Evolutionary conservation across 2,888 invertebrate genomes (phyloP), one percentile per base, ranked within the genome.

Genomic region (Pollenia labialis): DNA sequence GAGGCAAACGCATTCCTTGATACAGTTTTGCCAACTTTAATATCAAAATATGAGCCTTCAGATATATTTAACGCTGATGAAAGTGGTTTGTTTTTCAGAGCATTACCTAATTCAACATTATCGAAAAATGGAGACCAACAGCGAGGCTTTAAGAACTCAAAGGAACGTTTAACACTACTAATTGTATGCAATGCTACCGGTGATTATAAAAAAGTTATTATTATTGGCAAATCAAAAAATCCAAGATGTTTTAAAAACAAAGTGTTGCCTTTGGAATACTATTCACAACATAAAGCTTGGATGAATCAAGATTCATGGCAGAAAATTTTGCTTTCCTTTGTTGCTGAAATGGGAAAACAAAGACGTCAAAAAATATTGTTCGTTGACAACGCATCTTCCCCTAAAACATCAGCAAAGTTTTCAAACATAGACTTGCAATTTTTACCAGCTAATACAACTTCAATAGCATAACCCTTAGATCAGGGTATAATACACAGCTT

Each of bases 51-150:
- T 69, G 40, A 54, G 52, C 76, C 75, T 50, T 76, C 76, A 46
- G 58, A 88, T 54, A 85, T 89, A 74, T 87, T 88, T 60, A 88
- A 82, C 60, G 85, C 85, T 23, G 87, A 88, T 60, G 85, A 88
- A 85, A 77, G 71, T 16, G 85, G 81, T 18, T 68, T 87, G 4
- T 88, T 74, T 52, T 88, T 74, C 54, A 82, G 69, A 79, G 75
- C 86, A 11, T 80, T 88, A 40, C 74, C 85, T 3, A 85, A 68
- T 44, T 82, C 85, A 66, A 62, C 80, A 54, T 64, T 81, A 60
- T 74, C 40, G 52, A 84, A 72, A 85, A 84, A 58, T 76, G 74
- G 75, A 40, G 56, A 66, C n/a, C 11, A 82, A 69, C 40, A 46
- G 3, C 44, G 46, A 42, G 87, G 81, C 42, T 76, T 71, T 42